Percentiles rank a stretch among this genome's conserved stretches.
These are phyloP conservation scores for Parazoanthus darwini DNA, from an alignment of 92 coral and sea anemone species.

Conservation along the genomic window DNA sequence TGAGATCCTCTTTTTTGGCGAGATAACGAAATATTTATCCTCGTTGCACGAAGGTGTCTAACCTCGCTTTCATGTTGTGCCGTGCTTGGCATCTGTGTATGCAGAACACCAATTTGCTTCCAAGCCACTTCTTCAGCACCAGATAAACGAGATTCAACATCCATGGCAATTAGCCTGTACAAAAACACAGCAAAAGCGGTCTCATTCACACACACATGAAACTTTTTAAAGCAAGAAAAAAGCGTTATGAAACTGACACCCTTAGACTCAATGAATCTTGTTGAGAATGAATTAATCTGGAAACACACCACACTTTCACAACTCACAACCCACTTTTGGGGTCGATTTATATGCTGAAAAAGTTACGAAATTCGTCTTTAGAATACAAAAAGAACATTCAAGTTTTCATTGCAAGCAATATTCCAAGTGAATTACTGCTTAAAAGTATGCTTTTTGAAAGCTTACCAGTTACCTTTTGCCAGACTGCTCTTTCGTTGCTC, in stretches of 20 bases:
- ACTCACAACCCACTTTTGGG: slow-evolving; percentile 36
- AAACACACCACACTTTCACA: slow-evolving; percentile 30
- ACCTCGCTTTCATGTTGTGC: slow-evolving; percentile 47
- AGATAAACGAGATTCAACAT: slow-evolving; percentile 12
- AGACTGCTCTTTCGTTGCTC: slow-evolving; percentile 38
- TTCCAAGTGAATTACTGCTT: neutral
- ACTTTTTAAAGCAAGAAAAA: slow-evolving; percentile 4
- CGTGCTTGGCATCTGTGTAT: slow-evolving; percentile 26
- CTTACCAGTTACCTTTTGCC: slow-evolving; percentile 40
- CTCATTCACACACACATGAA: neutral
- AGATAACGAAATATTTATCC: slow-evolving; percentile 5
- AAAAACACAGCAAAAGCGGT: slow-evolving; percentile 8
- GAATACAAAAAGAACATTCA: slow-evolving; percentile 30
- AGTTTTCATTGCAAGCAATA: neutral
- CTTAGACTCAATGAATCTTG: slow-evolving; percentile 17
- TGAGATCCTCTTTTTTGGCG: neutral
- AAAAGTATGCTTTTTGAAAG: slow-evolving; percentile 34
- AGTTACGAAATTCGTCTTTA: slow-evolving; percentile 15
- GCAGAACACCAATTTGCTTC: slow-evolving; percentile 36
- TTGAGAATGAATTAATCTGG: slow-evolving; percentile 29
- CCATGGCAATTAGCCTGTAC: slow-evolving; percentile 30
- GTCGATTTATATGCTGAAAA: slow-evolving; percentile 24
- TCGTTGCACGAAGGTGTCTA: slow-evolving; percentile 38
- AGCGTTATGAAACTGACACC: slow-evolving; percentile 33
- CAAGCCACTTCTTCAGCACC: slow-evolving; percentile 19